Base-by-base conservation (phyloP, 2,888 invertebrate genomes). In the Hirudinaria manillensis region DNA sequence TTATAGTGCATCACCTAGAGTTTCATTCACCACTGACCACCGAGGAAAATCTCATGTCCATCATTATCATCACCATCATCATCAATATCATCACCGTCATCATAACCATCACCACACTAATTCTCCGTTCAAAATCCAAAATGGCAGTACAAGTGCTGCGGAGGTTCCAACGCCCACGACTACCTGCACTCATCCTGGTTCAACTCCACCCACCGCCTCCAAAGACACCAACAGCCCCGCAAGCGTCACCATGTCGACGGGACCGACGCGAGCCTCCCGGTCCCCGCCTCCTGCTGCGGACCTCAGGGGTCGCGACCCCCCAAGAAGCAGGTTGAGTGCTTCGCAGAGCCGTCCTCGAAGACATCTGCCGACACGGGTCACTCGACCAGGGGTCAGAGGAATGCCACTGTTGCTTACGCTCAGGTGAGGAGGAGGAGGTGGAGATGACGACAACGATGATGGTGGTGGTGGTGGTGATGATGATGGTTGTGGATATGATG, bases 71-170 rank as follows among this genome's bases (percentile, higher is more conserved):
- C 45, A 45, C 10, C 45, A 45, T 45, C 45, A 10, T 45, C 45
- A 45, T 45, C 45, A 10, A n/a, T n/a, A 38, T 56, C 71, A 68
- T 68, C 34, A 34, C 29, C 34, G 21, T 68, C 34, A 68, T 68
- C 24, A 32, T 68, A 7, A 3, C 29, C 34, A 68, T 29, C 34
- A 61, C 6, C 56, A 61, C 45, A 71, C 38, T 21, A 45, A n/a
- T n/a, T n/a, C n/a, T n/a, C n/a, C n/a, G n/a, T n/a, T n/a, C n/a
- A n/a, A n/a, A n/a, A n/a, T n/a, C n/a, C n/a, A n/a, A n/a, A n/a
- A n/a, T n/a, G 3, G n/a, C 65, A 73, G 73, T 73, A 61, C 73
- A 73, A 65, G 45, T 73, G 73, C 55, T 73, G 73, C 29, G 73
- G 73, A 10, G 34, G 56, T 24, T 27, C 34, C 32, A 65, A 65